phyloP scores from a whole-genome alignment of 2,797 vertebrate genomes.

The Diplodus sargus region DNA sequence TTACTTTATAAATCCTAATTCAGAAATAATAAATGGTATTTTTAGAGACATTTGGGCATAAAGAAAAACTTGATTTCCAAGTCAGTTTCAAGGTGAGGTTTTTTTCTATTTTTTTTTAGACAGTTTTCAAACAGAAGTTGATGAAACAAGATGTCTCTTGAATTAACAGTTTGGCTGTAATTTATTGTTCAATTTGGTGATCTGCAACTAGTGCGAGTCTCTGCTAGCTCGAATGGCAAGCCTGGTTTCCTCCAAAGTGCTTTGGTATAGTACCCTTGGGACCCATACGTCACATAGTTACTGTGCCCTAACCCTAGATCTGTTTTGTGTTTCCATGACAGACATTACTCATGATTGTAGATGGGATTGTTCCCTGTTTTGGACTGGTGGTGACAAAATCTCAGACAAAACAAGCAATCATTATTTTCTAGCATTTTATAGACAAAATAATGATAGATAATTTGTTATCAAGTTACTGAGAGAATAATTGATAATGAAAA shows the following conservation, averaged over 20 bases:
- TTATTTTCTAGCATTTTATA: background rate
- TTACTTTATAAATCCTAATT: background rate
- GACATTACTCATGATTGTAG: no score
- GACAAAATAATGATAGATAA: background rate
- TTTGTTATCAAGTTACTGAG: background rate
- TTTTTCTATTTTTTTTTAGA: background rate
- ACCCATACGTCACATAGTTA: no score
- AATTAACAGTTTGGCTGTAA: background rate
- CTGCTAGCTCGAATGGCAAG: background rate
- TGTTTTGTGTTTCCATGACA: no score
- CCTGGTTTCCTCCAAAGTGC: no score
- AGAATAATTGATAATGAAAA: background rate
- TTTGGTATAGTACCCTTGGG: no score
- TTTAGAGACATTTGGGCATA: constrained; percentile 5
- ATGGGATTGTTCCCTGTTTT: no score
- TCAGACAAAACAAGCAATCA: background rate
- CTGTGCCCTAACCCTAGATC: no score
- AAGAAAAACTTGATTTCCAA: background rate
- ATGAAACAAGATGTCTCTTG: background rate
- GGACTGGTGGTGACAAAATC: background rate
- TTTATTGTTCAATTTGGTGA: background rate
- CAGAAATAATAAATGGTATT: background rate
- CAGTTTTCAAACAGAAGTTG: background rate
- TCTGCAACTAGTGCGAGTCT: background rate
- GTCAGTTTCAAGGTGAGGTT: background rate